A percentile compares a stretch with the other conserved stretches of the same genome.
Evolutionary conservation across 37 sponge, comb jelly and placozoan species (phyloP).

Genomic region (Eunapius fragilis): DNA sequence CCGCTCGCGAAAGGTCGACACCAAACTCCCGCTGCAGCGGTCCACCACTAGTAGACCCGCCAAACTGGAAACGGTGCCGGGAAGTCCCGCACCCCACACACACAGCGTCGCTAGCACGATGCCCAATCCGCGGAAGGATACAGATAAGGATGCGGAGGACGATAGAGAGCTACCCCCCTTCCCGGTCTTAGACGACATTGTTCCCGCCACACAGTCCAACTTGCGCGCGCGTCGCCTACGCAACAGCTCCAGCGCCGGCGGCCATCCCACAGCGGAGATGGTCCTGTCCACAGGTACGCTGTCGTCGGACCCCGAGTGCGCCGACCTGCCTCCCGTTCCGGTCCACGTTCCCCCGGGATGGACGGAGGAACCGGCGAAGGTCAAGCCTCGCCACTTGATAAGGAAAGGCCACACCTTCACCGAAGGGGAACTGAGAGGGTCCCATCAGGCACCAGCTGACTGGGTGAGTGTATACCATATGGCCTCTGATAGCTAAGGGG

Average conservation of each 20-base stretch:
- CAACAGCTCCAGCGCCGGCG: not conserved
- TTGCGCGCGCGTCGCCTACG: not conserved
- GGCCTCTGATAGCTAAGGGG: not conserved
- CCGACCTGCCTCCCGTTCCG: not conserved
- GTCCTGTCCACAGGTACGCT: too few relatives aligned
- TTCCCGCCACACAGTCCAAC: not conserved
- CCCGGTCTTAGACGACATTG: not conserved
- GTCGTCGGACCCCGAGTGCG: not conserved
- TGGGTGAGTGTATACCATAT: conserved; percentile 23
- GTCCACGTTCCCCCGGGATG: not conserved
- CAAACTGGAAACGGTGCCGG: not conserved
- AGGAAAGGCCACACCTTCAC: conserved; percentile 46
- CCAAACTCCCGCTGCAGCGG: not conserved
- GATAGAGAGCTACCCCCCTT: not conserved
- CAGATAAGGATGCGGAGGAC: not conserved
- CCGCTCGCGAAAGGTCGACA: not conserved
- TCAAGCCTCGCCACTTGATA: not conserved
- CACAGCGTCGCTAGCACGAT: not conserved
- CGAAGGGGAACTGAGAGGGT: not conserved
- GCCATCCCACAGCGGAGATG: not conserved
- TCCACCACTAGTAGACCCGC: not conserved
- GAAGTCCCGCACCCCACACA: not conserved
- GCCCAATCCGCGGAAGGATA: not conserved
- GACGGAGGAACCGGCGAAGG: not conserved
- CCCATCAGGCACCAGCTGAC: conserved; percentile 12